Percentiles rank a stretch among this genome's conserved stretches.
These are phyloP conservation scores for Sialis fuliginosa DNA, from an alignment of 2,888 invertebrate genomes.

Conservation along the genomic window DNA sequence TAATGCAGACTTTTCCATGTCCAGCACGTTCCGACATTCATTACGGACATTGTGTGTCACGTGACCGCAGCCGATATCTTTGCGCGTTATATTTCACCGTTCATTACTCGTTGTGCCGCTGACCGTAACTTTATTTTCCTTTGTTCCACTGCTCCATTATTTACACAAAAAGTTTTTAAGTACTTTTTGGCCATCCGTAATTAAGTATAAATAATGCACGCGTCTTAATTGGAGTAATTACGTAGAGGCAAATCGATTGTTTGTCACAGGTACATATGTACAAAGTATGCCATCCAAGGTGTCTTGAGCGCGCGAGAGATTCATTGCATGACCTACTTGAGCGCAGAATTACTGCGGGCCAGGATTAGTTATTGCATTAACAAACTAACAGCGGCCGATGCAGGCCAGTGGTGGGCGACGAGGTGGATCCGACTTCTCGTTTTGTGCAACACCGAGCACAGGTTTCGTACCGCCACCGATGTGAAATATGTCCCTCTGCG, in stretches of 20 bases:
- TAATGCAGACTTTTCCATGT: constrained; percentile 17
- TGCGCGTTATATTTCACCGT: neutral
- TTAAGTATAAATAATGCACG: neutral
- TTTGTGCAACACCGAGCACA: constrained; percentile 13
- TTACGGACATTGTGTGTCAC: constrained; percentile 13
- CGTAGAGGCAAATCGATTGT: neutral
- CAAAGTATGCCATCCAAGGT: constrained; percentile 3
- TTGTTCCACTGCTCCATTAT: neutral
- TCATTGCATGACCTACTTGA: constrained; percentile 10
- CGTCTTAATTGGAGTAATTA: neutral
- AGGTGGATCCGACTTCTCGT: constrained; percentile 10
- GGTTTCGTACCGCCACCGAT: constrained; percentile 14
- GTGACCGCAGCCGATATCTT: constrained; percentile 7
- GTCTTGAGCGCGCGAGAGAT: constrained; percentile 3
- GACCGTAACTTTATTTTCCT: neutral
- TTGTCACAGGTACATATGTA: neutral
- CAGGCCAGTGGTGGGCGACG: neutral
- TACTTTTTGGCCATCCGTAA: neutral
- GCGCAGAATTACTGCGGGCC: constrained; percentile 8
- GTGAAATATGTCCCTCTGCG: constrained; percentile 22
- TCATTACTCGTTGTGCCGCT: neutral
- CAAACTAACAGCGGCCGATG: constrained; percentile 5
- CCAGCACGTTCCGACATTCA: constrained; percentile 17
- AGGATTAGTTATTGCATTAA: constrained; percentile 8
- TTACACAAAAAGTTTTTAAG: neutral